Evolutionary conservation across 2,797 vertebrate species (phyloP), one percentile per base, ranked within the genome.

Genomic region (Tapirus indicus): DNA sequence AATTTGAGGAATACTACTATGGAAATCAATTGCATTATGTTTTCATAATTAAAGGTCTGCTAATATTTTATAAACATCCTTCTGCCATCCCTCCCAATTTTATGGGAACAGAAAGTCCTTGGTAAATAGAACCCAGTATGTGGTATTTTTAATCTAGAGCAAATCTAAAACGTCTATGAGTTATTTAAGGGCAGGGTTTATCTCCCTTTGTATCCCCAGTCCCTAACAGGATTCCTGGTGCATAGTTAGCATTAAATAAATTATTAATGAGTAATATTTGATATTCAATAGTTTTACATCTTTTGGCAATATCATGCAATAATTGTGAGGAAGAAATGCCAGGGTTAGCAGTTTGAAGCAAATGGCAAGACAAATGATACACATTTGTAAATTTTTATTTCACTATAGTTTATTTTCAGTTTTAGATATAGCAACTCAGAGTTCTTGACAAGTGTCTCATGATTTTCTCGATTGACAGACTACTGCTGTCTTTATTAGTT

Each of bases 71-170:
- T 69, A 69, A 72, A 32, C 29, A 32, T 77, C 29, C 41, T 91
- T 94, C 32, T 84, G 52, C 18, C 5, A 38, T 74, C 27, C 14
- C n/a, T 97, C 92, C 44, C 11, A 32, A 60, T 92, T 96, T 87
- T 47, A 54, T 71, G 23, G 69, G 38, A 88, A 85, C 11, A 47
- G 52, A 18, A 86, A 94, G 68, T 32, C 38, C 41, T 84, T 68
- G 62, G 38, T 91, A 94, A 95, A 82, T 88, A 75, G 38, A 69
- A 69, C 25, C 35, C 58, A 35, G 21, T 23, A 1, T 60, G 56
- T 94, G n/a, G 12, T 86, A 54, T 72, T 80, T 75, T 96, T 62
- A 75, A 93, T 69, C 29, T 91, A 66, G 85, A 93, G 78, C 58
- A 23, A 94, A 83, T 93, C 17, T n/a, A 11, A 58, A 78, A 82